Conservation (phyloP, 2,797 vertebrate species). For the Helicolenus hilgendorfi region DNA sequence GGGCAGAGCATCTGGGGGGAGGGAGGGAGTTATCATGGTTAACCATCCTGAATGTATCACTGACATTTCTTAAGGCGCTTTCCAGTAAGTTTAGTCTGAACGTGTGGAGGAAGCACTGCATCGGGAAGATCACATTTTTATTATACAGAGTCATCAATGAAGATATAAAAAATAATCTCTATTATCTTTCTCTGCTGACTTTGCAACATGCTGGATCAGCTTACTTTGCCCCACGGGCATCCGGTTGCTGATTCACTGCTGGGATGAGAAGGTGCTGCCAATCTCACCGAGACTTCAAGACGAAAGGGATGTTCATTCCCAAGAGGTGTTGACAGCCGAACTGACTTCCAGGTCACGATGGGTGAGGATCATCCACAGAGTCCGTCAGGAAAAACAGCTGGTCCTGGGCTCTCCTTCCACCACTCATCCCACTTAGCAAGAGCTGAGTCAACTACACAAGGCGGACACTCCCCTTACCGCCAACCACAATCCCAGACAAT, state of each 20-base stretch:
- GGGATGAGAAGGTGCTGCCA: slow-evolving; percentile 51
- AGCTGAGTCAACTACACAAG: slow-evolving; percentile 75
- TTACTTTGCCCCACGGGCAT: slow-evolving; percentile 44
- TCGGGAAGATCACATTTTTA: background rate
- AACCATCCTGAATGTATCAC: slow-evolving; percentile 60
- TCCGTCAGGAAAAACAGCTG: slow-evolving; percentile 81
- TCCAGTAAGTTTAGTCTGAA: slow-evolving; percentile 35
- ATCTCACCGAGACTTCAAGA: slow-evolving; percentile 53
- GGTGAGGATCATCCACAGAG: slow-evolving; percentile 63
- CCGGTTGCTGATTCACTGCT: slow-evolving; percentile 63
- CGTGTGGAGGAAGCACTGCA: background rate
- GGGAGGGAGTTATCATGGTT: slow-evolving; percentile 55
- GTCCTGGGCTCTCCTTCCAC: slow-evolving; percentile 9
- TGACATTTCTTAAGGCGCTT: slow-evolving; percentile 45
- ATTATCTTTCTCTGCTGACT: background rate
- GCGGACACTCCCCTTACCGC: slow-evolving; percentile 49
- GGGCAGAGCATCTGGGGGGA: slow-evolving; percentile 61
- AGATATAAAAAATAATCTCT: background rate
- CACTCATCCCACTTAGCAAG: slow-evolving; percentile 58
- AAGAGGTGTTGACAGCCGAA: slow-evolving; percentile 77
- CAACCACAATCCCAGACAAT: slow-evolving; percentile 62
- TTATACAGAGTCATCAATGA: background rate
- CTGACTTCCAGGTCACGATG: slow-evolving; percentile 79
- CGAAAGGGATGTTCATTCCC: slow-evolving; percentile 73
- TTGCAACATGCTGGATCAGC: slow-evolving; percentile 36